Percentiles rank a stretch among this genome's conserved stretches.
phyloP scores from a whole-genome alignment of 2,113 vertebrate species.

The Eudyptes chrysolophus region DNA sequence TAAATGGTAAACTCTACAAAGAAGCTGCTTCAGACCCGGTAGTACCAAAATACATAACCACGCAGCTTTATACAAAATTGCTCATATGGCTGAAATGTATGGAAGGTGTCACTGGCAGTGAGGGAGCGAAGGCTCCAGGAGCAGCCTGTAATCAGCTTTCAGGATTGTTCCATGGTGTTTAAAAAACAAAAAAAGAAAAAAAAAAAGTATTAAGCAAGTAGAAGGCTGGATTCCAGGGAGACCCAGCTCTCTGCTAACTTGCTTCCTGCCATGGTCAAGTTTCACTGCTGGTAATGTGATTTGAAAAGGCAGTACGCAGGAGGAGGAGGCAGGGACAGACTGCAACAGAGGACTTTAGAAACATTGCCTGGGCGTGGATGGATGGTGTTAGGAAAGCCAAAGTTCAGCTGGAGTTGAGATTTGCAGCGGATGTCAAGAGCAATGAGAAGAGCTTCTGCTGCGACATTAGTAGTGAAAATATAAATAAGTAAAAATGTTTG shows the following conservation, averaged over 20 bases:
- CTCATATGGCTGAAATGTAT: neutral
- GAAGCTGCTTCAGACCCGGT: neutral
- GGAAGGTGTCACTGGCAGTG: neutral
- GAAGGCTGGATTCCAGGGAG: neutral
- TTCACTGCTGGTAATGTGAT: neutral
- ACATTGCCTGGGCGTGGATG: neutral
- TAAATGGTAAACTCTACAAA: neutral
- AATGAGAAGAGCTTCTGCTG: neutral
- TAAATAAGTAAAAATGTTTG: neutral
- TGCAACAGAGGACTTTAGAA: neutral
- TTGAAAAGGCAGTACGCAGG: neutral
- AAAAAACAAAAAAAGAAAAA: neutral
- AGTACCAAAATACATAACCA: neutral
- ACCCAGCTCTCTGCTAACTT: neutral
- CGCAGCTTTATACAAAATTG: neutral
- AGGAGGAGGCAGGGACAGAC: neutral
- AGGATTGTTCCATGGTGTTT: neutral
- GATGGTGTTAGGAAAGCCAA: neutral
- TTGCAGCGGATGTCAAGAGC: neutral
- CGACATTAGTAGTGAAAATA: neutral
- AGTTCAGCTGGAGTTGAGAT: neutral
- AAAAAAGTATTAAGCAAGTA: neutral
- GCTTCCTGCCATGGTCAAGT: neutral
- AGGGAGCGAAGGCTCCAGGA: neutral
- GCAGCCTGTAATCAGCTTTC: neutral